These are phyloP conservation scores for Pagrus major DNA, from an alignment of 2,113 vertebrate species.

Conservation along the genomic window DNA sequence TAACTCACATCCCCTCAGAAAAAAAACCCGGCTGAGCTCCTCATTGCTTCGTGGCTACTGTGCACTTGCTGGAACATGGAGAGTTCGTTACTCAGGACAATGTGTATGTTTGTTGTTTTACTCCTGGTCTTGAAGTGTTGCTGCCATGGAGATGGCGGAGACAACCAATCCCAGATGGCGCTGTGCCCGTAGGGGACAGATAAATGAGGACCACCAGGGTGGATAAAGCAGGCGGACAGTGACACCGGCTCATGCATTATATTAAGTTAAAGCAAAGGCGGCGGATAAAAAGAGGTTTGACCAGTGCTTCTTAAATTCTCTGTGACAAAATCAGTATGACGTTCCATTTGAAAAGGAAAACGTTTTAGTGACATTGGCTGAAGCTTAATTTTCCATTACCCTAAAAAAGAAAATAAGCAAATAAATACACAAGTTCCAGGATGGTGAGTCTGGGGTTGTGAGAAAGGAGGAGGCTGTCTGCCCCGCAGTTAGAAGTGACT, in stretches of 20 bases:
- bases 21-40: conserved; percentile 26
- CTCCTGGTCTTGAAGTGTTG: conserved; percentile 57
- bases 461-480: conserved; percentile 60
- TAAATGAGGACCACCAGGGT: conserved; percentile 74
- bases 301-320: not conserved
- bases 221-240: conserved; percentile 59
- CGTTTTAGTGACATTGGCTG: conserved; percentile 45
- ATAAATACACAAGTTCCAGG: conserved; percentile 70
- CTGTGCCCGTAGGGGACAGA: conserved; percentile 72
- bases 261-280: conserved; percentile 34
- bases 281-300: not conserved
- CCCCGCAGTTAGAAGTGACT: conserved; percentile 12
- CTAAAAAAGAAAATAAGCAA: conserved; percentile 71
- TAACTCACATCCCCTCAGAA: conserved; percentile 25
- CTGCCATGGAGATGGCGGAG: conserved; percentile 67
- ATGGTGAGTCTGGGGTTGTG: conserved; percentile 66
- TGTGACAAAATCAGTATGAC: conserved; percentile 22
- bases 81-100: conserved; percentile 68
- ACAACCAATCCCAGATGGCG: conserved; percentile 77
- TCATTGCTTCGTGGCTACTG: conserved; percentile 52
- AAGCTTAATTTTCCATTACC: conserved; percentile 72
- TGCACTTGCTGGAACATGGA: conserved; percentile 65
- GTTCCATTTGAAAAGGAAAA: conserved; percentile 34
- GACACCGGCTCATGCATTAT: conserved; percentile 14
- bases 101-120: conserved; percentile 73